Evolutionary conservation across 2,797 vertebrate species (phyloP).

Genomic region (Anomalospiza imberbis): DNA sequence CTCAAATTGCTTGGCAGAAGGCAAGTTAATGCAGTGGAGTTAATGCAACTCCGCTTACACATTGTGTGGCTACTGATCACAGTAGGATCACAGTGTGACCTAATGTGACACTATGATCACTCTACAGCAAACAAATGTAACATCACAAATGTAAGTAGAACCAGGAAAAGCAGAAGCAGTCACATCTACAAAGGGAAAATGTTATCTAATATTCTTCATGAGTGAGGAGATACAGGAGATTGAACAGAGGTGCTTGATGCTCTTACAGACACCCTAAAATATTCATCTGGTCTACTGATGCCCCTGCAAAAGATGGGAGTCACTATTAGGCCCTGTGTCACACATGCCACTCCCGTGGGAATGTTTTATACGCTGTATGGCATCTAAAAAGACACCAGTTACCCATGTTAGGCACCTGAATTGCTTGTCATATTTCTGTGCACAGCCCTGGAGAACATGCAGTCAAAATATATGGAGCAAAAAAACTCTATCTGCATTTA

Average conservation of each 20-base stretch:
- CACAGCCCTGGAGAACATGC: neutral
- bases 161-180: neutral
- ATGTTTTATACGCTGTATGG: neutral
- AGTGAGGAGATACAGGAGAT: neutral
- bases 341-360: neutral
- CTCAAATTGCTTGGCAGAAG: neutral
- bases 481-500: constrained; percentile 38
- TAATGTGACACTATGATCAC: neutral
- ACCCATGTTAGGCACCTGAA: neutral
- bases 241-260: neutral
- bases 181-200: neutral
- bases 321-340: neutral
- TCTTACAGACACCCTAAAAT: neutral
- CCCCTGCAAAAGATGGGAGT: neutral
- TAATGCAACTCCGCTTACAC: neutral
- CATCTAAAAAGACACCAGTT: neutral
- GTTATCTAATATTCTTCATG: neutral
- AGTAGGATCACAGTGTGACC: neutral
- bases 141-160: neutral
- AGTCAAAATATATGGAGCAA: constrained; percentile 39
- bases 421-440: neutral
- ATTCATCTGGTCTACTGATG: neutral
- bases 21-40: neutral
- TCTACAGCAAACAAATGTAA: neutral
- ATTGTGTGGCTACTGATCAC: neutral